Conservation (phyloP, 1,140 invertebrate genomes). For the Drosophila ohnishii region DNA sequence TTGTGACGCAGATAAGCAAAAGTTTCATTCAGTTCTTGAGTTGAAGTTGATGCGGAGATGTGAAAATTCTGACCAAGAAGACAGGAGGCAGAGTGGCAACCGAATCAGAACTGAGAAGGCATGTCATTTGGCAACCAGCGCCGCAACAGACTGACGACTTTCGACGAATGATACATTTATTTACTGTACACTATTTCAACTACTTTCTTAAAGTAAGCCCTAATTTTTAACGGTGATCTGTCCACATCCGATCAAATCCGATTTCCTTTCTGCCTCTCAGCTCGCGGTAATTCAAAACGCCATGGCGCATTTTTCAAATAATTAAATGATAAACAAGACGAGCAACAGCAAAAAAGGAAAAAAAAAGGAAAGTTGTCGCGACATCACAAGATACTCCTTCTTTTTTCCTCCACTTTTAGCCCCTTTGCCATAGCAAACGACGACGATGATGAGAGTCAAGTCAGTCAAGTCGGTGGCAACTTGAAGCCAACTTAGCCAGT, state of each 20-base stretch:
- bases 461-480: slow-evolving; percentile 56
- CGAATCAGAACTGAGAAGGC: slow-evolving; percentile 67
- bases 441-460: slow-evolving; percentile 64
- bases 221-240: not conserved
- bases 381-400: slow-evolving; percentile 11
- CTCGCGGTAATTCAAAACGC: slow-evolving; percentile 39
- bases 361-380: slow-evolving; percentile 30
- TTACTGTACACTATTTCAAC: no score
- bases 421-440: slow-evolving; percentile 8
- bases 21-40: slow-evolving; percentile 48
- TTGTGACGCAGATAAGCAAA: slow-evolving; percentile 71
- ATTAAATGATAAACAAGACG: slow-evolving; percentile 48
- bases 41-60: slow-evolving; percentile 38
- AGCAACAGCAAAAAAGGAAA: not conserved
- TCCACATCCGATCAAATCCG: slow-evolving; percentile 8
- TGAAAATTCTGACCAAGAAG: slow-evolving; percentile 34
- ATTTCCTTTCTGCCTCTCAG: slow-evolving; percentile 11
- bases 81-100: slow-evolving; percentile 22
- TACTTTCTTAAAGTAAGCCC: not conserved
- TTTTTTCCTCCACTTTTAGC: not conserved
- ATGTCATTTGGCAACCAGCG: slow-evolving; percentile 64
- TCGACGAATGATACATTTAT: no score
- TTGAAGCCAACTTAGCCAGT: slow-evolving; percentile 61
- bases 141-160: slow-evolving; percentile 41
- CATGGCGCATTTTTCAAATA: slow-evolving; percentile 49